phyloP scores from a whole-genome alignment of 2,797 vertebrate species.

The Paramormyrops hopkinsi region DNA sequence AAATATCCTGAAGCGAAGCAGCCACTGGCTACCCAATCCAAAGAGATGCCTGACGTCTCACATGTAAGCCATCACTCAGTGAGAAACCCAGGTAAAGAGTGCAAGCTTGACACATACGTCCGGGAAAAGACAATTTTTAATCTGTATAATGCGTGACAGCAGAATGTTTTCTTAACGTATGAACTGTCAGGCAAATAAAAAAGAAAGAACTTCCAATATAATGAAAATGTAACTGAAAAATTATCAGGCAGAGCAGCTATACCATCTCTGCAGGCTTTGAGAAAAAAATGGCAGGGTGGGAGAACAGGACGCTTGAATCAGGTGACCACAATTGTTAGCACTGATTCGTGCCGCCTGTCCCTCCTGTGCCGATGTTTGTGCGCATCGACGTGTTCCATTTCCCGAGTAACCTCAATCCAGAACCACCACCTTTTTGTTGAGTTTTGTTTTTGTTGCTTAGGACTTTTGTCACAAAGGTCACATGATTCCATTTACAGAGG shows the following conservation, averaged over 20 bases:
- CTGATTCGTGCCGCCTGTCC: not conserved
- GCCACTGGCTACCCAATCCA: not conserved
- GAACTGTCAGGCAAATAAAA: not conserved
- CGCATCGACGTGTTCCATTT: not conserved
- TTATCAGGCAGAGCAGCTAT: not conserved
- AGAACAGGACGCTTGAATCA: not conserved
- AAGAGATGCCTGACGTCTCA: not conserved
- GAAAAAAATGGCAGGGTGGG: not conserved
- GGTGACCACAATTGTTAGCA: not conserved
- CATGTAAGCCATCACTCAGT: not conserved
- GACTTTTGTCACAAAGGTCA: not conserved
- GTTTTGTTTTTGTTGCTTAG: not conserved
- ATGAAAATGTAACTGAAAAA: constrained; percentile 8
- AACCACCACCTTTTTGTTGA: not conserved
- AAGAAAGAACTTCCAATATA: constrained; percentile 1
- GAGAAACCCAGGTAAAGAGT: not conserved
- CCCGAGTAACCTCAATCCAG: not conserved
- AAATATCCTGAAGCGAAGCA: constrained; percentile 6
- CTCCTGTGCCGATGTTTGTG: not conserved
- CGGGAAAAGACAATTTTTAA: not conserved
- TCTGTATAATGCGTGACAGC: not conserved
- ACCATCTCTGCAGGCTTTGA: not conserved
- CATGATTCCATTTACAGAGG: not conserved
- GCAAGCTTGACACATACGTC: not conserved
- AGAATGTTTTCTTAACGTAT: not conserved